Conservation (phyloP, 2,113 vertebrate species). For the Ptilorrhoa leucosticta region DNA sequence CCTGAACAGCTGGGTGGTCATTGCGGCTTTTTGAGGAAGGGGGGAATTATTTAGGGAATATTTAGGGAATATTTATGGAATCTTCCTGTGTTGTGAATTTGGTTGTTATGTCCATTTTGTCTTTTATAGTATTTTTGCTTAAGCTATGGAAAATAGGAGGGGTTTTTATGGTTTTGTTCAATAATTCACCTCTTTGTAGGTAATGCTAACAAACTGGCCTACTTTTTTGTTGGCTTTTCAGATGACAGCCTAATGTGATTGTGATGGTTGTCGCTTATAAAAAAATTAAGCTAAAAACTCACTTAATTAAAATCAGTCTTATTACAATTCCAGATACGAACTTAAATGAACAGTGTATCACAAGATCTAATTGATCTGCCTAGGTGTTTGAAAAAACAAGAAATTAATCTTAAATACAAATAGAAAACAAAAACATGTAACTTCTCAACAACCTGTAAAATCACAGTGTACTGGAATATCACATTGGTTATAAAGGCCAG, state of each 20-base stretch:
- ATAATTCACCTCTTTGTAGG: background rate
- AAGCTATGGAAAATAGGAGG: background rate
- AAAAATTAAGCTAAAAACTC: background rate
- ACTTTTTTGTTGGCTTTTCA: background rate
- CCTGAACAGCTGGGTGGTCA: background rate
- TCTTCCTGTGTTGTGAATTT: background rate
- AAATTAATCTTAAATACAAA: background rate
- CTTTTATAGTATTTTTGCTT: background rate
- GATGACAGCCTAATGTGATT: background rate
- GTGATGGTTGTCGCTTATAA: background rate
- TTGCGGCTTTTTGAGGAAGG: background rate
- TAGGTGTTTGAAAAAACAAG: background rate
- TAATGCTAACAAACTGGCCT: background rate
- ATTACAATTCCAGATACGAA: background rate
- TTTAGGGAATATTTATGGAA: background rate
- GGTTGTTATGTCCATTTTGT: background rate
- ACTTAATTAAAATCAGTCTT: background rate
- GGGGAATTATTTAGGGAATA: background rate
- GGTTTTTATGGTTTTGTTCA: background rate
- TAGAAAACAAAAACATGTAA: background rate
- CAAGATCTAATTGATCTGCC: background rate
- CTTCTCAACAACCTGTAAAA: background rate
- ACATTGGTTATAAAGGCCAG: background rate
- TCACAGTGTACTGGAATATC: background rate
- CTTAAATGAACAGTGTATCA: fast-evolving